Conservation (phyloP, 2,113 vertebrate genomes). For the Nothobranchius kuhntae region DNA sequence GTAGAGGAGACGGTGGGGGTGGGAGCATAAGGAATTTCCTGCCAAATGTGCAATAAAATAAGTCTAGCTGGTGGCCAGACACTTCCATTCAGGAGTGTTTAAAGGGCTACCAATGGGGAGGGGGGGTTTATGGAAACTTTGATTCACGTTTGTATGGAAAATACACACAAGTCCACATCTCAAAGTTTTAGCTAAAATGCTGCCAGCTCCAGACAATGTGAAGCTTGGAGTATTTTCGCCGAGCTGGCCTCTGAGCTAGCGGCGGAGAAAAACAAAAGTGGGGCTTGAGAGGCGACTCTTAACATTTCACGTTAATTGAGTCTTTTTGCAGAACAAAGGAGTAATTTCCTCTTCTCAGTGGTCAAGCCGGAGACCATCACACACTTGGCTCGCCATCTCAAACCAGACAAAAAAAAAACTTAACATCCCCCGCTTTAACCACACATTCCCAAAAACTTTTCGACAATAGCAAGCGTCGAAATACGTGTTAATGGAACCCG, state of each 20-base stretch:
- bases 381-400: conserved; percentile 71
- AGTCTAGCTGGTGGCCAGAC: conserved; percentile 71
- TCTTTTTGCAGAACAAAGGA: conserved; percentile 76
- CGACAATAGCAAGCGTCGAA: conserved; percentile 70
- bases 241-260: conserved; percentile 13
- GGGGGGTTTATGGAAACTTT: conserved; percentile 63
- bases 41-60: conserved; percentile 84
- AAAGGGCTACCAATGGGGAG: conserved; percentile 40
- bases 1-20: conserved; percentile 67
- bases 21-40: conserved; percentile 82
- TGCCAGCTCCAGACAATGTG: conserved; percentile 27
- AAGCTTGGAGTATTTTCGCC: conserved; percentile 31
- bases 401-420: conserved; percentile 72
- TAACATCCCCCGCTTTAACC: conserved; percentile 71
- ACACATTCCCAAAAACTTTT: conserved; percentile 79
- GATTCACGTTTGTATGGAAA: conserved; percentile 37
- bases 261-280: conserved; percentile 46
- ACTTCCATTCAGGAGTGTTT: conserved; percentile 67
- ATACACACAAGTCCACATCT: conserved; percentile 40
- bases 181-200: conserved; percentile 64
- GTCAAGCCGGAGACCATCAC: conserved; percentile 72
- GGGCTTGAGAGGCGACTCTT: conserved; percentile 27
- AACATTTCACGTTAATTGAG: conserved; percentile 45
- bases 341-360: conserved; percentile 71
- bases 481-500: conserved; percentile 64